A percentile compares a stretch with the other conserved stretches of the same genome.
phyloP scores from a whole-genome alignment of 1,140 invertebrate genomes.

The Vollenhovia emeryi region DNA sequence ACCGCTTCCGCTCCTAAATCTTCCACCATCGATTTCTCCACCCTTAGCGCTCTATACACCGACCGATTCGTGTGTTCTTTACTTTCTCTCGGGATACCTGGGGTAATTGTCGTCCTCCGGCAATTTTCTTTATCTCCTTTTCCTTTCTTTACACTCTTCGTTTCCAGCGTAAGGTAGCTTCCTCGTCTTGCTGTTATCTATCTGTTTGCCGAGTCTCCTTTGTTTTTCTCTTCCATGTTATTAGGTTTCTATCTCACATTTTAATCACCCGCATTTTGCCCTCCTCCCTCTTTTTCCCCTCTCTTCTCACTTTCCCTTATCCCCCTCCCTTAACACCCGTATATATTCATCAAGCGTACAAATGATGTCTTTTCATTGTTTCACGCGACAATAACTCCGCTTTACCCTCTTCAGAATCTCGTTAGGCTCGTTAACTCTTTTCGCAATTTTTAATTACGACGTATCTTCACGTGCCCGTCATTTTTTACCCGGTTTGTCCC shows the following conservation, averaged over 20 bases:
- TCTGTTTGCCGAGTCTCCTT: slow-evolving; percentile 10
- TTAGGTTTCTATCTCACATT: slow-evolving; percentile 23
- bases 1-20: background rate
- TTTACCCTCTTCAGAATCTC: background rate
- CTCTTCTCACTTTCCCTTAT: background rate
- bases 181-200: background rate
- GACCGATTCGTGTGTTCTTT: slow-evolving; percentile 8
- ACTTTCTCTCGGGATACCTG: slow-evolving; percentile 11
- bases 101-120: slow-evolving; percentile 10
- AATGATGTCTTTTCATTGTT: slow-evolving; percentile 8
- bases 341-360: background rate
- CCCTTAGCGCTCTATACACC: slow-evolving; percentile 19
- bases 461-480: background rate
- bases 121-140: slow-evolving; percentile 15
- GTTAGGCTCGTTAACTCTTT: background rate
- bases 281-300: background rate
- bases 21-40: slow-evolving; percentile 10
- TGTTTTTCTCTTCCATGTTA: background rate
- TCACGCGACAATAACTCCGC: background rate
- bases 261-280: background rate
- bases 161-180: background rate
- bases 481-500: background rate
- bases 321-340: background rate
- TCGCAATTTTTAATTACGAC: background rate
- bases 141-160: background rate